A percentile compares a stretch with the other conserved stretches of the same genome.
Conservation (phyloP, 1,140 invertebrate species). For the Hyphantria cunea region DNA sequence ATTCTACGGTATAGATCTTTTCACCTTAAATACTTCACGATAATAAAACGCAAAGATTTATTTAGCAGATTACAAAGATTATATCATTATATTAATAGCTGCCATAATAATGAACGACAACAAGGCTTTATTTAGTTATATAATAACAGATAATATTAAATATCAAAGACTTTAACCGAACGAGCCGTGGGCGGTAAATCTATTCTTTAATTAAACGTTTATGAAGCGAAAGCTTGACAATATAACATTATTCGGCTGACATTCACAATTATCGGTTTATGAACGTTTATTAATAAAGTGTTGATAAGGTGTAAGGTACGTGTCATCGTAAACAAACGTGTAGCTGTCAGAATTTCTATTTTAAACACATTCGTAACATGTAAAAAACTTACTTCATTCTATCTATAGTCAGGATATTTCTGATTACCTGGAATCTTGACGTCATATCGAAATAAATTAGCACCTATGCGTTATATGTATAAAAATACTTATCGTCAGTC, state of each 20-base stretch:
- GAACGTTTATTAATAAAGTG: conserved; percentile 5
- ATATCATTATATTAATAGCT: not conserved
- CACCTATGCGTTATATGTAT: no score
- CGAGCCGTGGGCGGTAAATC: conserved; percentile 15
- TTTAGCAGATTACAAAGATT: not conserved
- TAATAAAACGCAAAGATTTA: not conserved
- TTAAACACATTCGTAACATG: no score
- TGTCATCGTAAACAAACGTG: not conserved
- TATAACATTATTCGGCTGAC: conserved; percentile 18
- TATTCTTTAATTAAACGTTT: conserved; percentile 18
- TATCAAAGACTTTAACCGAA: conserved; percentile 7
- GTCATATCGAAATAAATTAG: no score
- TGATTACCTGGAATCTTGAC: no score
- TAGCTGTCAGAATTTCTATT: no score
- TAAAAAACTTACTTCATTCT: no score
- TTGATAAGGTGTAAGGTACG: no score
- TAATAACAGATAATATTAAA: not conserved
- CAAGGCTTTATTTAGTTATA: not conserved
- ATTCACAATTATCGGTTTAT: conserved; percentile 21
- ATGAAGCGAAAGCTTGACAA: conserved; percentile 6
- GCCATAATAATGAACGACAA: not conserved
- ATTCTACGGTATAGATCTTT: no score
- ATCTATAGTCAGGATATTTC: no score
- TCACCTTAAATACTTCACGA: no score
- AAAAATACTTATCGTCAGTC: no score